Conservation (phyloP, 2,888 invertebrate species). For the Oxyscelio sp. region DNA sequence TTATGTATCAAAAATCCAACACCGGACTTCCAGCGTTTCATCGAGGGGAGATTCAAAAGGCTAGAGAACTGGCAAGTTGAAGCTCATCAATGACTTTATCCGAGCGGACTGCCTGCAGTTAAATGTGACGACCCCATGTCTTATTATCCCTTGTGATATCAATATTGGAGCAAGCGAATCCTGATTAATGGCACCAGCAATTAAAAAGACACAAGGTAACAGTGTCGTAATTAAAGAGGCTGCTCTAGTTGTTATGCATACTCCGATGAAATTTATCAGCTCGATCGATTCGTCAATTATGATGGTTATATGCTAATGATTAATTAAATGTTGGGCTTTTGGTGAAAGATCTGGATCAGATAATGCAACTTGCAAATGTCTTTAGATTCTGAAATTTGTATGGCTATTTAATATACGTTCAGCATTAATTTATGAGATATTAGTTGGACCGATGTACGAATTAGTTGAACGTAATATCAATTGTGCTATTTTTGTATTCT, state of each 20-base stretch:
- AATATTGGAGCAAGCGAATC: slow-evolving; percentile 35
- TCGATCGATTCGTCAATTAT: slow-evolving; percentile 28
- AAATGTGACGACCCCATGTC: slow-evolving; percentile 56
- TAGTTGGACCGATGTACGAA: too few species aligned
- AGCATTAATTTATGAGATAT: too few species aligned
- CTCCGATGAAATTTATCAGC: slow-evolving; percentile 19
- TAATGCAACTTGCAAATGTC: too few species aligned
- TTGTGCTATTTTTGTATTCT: too few species aligned
- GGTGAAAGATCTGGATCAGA: background rate
- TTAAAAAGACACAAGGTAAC: slow-evolving; percentile 46
- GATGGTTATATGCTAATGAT: slow-evolving; percentile 27
- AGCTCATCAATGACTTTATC: slow-evolving; percentile 55
- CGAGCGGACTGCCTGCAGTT: slow-evolving; percentile 42
- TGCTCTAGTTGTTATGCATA: slow-evolving; percentile 39
- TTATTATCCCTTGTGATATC: slow-evolving; percentile 53
- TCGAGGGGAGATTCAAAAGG: slow-evolving; percentile 31
- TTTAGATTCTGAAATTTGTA: too few species aligned
- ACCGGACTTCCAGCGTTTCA: slow-evolving; percentile 30
- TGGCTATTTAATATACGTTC: too few species aligned
- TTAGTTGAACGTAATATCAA: too few species aligned
- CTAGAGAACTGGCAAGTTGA: slow-evolving; percentile 12
- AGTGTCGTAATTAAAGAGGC: slow-evolving; percentile 20
- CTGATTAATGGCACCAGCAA: slow-evolving; percentile 37
- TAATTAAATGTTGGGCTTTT: slow-evolving; percentile 12
- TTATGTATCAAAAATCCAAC: slow-evolving; percentile 44